Conservation (phyloP, 1,140 invertebrate genomes). For the Zaprionus ornatus region DNA sequence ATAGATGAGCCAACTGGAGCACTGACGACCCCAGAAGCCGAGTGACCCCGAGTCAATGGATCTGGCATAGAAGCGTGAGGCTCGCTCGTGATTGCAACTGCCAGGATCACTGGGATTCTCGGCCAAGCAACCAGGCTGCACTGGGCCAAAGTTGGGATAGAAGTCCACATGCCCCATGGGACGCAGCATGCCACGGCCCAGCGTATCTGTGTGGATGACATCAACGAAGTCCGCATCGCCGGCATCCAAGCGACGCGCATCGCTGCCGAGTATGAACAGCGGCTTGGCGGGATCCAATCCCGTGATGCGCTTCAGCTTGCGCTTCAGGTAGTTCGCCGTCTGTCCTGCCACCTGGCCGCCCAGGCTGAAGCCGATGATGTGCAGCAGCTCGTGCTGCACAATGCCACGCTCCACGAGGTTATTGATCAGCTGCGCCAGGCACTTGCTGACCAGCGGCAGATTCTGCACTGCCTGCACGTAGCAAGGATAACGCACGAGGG, state of each 20-base stretch:
- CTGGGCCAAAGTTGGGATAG: slow-evolving; percentile 86
- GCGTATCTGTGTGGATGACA: slow-evolving; percentile 88
- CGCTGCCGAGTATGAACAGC: slow-evolving; percentile 84
- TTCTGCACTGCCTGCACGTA: slow-evolving; percentile 86
- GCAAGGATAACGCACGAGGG: slow-evolving; percentile 85
- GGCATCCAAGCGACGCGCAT: slow-evolving; percentile 85
- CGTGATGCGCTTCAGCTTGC: slow-evolving; percentile 85
- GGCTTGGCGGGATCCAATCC: slow-evolving; percentile 87
- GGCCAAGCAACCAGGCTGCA: slow-evolving; percentile 86
- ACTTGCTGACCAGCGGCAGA: slow-evolving; percentile 85
- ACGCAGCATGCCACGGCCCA: slow-evolving; percentile 84
- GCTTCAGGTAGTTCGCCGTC: slow-evolving; percentile 87
- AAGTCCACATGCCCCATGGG: slow-evolving; percentile 87
- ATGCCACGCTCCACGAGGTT: slow-evolving; percentile 85
- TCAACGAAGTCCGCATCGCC: slow-evolving; percentile 85
- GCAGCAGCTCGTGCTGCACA: slow-evolving; percentile 87
- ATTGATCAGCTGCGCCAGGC: slow-evolving; percentile 87
- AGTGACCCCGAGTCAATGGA: slow-evolving; percentile 87
- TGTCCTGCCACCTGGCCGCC: slow-evolving; percentile 94
- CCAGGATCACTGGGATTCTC: slow-evolving; percentile 86
- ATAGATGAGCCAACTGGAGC: slow-evolving; percentile 87
- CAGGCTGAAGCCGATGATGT: slow-evolving; percentile 96
- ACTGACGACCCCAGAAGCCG: slow-evolving; percentile 90
- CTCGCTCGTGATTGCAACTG: slow-evolving; percentile 87
- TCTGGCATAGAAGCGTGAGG: slow-evolving; percentile 88